Conservation (phyloP, 2,888 invertebrate genomes). For the Priocnemis perturbator region DNA sequence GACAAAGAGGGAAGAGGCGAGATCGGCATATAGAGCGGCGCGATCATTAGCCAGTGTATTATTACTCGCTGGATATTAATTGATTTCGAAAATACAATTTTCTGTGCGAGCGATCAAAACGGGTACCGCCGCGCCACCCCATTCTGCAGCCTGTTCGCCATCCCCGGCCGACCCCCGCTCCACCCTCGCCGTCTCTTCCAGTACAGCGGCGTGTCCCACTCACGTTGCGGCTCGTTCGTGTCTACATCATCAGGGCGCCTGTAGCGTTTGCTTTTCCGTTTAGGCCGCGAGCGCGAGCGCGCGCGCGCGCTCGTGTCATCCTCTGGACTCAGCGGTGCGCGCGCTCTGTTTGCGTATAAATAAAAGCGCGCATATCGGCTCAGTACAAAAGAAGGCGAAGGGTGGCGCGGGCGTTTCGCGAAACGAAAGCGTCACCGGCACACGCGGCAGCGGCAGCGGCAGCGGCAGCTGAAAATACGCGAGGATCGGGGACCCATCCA, state of each 20-base stretch:
- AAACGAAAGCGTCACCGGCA: too few species aligned
- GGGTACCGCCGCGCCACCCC: constrained; percentile 22
- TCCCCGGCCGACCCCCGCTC: background rate
- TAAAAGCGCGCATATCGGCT: background rate
- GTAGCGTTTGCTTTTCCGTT: constrained; percentile 39
- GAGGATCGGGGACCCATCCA: too few species aligned
- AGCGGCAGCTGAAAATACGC: too few species aligned
- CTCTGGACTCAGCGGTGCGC: background rate
- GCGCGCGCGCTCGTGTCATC: constrained; percentile 14
- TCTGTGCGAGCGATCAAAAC: constrained; percentile 73
- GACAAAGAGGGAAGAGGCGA: constrained; percentile 22
- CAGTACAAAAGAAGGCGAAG: too few species aligned
- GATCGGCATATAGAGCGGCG: constrained; percentile 35
- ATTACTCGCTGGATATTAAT: constrained; percentile 72
- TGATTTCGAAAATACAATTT: constrained; percentile 74
- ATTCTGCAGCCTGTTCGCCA: background rate
- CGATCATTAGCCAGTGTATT: constrained; percentile 71
- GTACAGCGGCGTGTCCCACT: constrained; percentile 13
- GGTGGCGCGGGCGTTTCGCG: too few species aligned
- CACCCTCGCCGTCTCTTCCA: background rate
- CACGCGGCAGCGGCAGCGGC: background rate
- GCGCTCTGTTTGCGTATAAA: constrained; percentile 15
- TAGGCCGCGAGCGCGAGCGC: constrained; percentile 19
- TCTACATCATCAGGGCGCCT: constrained; percentile 37
- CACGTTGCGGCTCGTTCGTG: constrained; percentile 23